Base-by-base conservation (phyloP, 1,140 invertebrate genomes). In the Zaprionus capensis region DNA sequence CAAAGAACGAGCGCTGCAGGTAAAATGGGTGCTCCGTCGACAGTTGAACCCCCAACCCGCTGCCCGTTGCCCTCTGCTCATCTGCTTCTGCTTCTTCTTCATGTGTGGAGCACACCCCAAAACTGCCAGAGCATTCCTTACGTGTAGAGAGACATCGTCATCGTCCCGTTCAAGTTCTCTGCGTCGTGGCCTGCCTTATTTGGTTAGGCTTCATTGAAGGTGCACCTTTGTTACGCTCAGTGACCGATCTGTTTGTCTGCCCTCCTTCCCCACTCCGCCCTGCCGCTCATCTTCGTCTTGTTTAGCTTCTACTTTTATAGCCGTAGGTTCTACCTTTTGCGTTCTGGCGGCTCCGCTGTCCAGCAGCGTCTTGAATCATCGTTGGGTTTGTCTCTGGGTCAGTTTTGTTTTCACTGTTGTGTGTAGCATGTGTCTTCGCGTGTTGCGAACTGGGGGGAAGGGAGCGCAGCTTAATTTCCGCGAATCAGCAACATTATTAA, bases 131-230 rank as follows among this genome's bases (percentile, higher is more conserved):
- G 68, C 73, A 76, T 76, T 76, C 68, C 73, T 65, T 76, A 58
- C 56, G 66, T 58, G 26, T 55, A 55, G 56, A 36, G 24, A 63
- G 59, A 34, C 49, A 17, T n/a, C 31, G 63, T 24, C 46, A 34
- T 55, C 49, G 17, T 41, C 64, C 22, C 41, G 38, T 31, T 71
- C 38, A 12, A 26, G n/a, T 36, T 41, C 59, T 44, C 31, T 56
- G 31, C 34, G 53, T 70, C 81, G 71, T 78, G 84, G 79, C 71
- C 58, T 72, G 73, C 91, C 91, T 88, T 92, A 85, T 92, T 91
- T 91, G 91, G 91, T 92, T 88, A 92, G 81, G 91, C 91, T 92
- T 92, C 87, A 92, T 86, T 92, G 91, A 92, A 92, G 91, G 91
- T 92, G 91, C 91, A 92, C 91, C 91, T 92, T 92, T 91, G 91